Conservation (phyloP, 2,888 invertebrate species). For the Byasa hedistus region DNA sequence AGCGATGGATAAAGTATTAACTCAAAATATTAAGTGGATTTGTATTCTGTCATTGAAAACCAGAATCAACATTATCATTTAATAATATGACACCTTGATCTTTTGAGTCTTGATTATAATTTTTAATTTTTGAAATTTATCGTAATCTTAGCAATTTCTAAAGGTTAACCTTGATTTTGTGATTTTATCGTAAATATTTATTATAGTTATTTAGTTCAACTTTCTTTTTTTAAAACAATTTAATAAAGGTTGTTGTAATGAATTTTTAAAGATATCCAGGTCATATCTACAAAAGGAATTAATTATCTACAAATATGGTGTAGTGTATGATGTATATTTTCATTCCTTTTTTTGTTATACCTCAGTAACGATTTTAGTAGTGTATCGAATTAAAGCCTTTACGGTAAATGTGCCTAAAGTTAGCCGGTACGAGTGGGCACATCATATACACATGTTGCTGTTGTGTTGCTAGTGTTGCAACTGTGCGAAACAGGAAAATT, state of each 20-base stretch:
- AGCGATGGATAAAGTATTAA: background rate
- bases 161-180: background rate
- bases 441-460: too few species aligned
- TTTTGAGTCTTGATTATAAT: constrained; percentile 2
- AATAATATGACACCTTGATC: background rate
- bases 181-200: background rate
- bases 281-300: too few species aligned
- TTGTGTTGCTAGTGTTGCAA: too few species aligned
- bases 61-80: background rate
- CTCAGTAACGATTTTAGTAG: too few species aligned
- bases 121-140: constrained; percentile 7
- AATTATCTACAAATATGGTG: too few species aligned
- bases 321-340: too few species aligned
- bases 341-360: too few species aligned
- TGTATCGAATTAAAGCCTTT: too few species aligned
- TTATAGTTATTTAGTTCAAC: background rate
- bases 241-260: background rate
- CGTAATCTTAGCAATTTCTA: constrained; percentile 2
- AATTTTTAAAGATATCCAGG: too few species aligned
- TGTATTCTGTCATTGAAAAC: constrained; percentile 1
- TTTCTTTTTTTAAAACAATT: background rate
- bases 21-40: background rate
- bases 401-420: too few species aligned
- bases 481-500: too few species aligned
- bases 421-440: too few species aligned